Conservation (phyloP, 2,113 vertebrate species). For the Varanus komodoensis region DNA sequence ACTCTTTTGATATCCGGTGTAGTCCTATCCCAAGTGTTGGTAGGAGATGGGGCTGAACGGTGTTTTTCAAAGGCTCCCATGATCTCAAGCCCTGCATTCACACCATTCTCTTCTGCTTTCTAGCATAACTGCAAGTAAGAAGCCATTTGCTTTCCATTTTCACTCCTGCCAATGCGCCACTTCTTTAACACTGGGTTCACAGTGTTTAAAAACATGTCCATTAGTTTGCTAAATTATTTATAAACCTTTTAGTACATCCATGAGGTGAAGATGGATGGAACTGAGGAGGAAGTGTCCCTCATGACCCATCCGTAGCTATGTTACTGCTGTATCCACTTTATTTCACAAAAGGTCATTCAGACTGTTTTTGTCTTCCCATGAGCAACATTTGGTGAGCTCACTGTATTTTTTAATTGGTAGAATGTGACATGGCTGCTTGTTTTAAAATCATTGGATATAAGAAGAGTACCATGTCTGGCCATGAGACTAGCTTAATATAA, state of each 20-base stretch:
- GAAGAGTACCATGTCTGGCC: background rate
- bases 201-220: constrained; percentile 62
- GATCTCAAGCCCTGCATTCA: background rate
- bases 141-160: constrained; percentile 37
- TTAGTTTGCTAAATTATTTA: constrained; percentile 77
- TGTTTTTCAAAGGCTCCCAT: background rate
- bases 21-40: background rate
- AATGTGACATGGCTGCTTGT: background rate
- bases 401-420: background rate
- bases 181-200: constrained; percentile 26
- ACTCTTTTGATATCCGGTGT: background rate
- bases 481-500: background rate
- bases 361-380: constrained; percentile 10
- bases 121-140: background rate
- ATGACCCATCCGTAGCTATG: constrained; percentile 15
- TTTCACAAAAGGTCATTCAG: constrained; percentile 51
- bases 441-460: background rate
- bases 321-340: constrained; percentile 21
- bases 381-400: constrained; percentile 26
- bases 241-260: constrained; percentile 70
- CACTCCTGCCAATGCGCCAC: background rate
- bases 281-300: constrained; percentile 16
- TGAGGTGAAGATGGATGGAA: constrained; percentile 50
- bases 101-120: background rate
- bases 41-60: background rate